Evolutionary conservation across 2,888 invertebrate species (phyloP), one percentile per base, ranked within the genome.

Genomic region (Orthosia incerta): DNA sequence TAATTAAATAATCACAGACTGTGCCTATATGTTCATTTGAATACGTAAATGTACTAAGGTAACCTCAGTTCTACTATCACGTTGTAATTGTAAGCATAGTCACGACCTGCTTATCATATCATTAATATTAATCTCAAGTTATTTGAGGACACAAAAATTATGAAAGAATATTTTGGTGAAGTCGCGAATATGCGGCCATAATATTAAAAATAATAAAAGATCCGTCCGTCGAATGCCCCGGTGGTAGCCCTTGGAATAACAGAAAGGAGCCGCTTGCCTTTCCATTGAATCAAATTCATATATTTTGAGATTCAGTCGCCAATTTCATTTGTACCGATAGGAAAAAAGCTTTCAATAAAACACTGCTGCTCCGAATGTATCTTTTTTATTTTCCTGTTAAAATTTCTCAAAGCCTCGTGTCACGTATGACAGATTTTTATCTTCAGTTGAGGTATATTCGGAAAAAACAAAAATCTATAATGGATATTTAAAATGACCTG

Each of bases 231-330:
- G 93, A 94, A 94, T 93, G 88, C 91, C 89, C 94, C 92, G 95
- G 96, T 96, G 96, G 96, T 95, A 96, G 94, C 96, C 96, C 96
- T 96, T 93, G 91, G 90, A 91, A 93, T 92, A 92, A 92, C 95
- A 95, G 95, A 96, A 93, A 95, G 95, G 91, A 94, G 96, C 96
- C 96, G 96, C 96, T 95, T 93, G 95, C 95, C 94, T 95, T 95
- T 95, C 95, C 96, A 95, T 95, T 96, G 96, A 96, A 96, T 96
- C 96, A 96, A 96, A 96, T 96, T 96, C 95, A 96, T 96, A 96
- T 95, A 96, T 96, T 96, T 96, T 96, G 96, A 95, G 96, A 96
- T 96, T 96, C 96, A 95, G 95, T 95, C 94, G 95, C 95, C 96
- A 96, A 96, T 96, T 96, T 96, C 92, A 95, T 93, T 89, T 90